Evolutionary conservation across 2,797 vertebrate genomes (phyloP).

Genomic region (Vultur gryphus): DNA sequence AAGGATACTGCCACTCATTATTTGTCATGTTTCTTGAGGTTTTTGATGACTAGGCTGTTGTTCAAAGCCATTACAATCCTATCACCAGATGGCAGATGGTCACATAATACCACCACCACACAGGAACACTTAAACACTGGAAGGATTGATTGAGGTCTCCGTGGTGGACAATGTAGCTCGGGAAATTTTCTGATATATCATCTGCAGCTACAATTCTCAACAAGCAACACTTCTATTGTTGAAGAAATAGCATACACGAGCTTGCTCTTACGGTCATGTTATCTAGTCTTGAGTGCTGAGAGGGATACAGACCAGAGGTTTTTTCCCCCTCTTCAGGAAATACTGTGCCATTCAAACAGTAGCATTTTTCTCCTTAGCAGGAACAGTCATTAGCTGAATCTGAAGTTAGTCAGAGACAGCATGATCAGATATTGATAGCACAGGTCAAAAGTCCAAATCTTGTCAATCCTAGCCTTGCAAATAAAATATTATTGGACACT

Average conservation of each 20-base stretch:
- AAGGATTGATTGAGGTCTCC: slow-evolving; percentile 36
- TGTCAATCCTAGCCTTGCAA: neutral
- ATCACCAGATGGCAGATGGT: slow-evolving; percentile 52
- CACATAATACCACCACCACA: slow-evolving; percentile 43
- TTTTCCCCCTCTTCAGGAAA: slow-evolving; percentile 16
- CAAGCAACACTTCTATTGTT: neutral
- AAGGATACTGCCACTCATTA: slow-evolving; percentile 18
- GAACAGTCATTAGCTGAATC: neutral
- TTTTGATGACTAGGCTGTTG: neutral
- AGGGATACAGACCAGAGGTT: neutral
- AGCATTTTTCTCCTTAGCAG: neutral
- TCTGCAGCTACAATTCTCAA: slow-evolving; percentile 28
- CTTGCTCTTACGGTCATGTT: neutral
- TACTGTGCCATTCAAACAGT: neutral
- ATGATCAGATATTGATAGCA: neutral
- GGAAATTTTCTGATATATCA: slow-evolving; percentile 45
- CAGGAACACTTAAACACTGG: slow-evolving; percentile 44
- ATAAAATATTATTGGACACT: neutral
- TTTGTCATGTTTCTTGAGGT: slow-evolving; percentile 24
- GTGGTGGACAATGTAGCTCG: neutral
- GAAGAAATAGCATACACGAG: neutral
- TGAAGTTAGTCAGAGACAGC: neutral
- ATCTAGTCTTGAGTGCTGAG: neutral
- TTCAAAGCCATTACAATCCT: slow-evolving; percentile 44
- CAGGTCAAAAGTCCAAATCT: neutral